Conservation (phyloP, 2,113 vertebrate genomes). For the Phaethornis superciliosus region DNA sequence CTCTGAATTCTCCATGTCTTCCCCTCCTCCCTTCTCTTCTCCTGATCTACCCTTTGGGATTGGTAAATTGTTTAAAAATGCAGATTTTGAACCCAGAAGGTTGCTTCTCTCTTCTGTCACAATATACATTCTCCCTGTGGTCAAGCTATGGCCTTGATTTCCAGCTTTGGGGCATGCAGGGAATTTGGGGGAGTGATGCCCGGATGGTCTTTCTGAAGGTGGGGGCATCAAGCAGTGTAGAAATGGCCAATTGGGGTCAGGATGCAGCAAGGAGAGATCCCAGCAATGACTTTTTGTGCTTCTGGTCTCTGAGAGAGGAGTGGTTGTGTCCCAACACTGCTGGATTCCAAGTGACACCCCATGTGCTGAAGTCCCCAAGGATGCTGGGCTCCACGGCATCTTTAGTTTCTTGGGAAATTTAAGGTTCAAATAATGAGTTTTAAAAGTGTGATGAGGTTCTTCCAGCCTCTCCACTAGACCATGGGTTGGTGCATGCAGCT, state of each 20-base stretch:
- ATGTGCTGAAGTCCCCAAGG: too few relatives aligned
- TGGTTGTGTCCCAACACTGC: fast-evolving
- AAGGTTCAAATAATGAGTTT: background rate
- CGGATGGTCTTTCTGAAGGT: background rate
- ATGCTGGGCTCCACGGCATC: background rate
- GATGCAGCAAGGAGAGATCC: background rate
- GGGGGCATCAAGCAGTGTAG: background rate
- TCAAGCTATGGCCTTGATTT: background rate
- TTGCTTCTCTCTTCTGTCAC: background rate
- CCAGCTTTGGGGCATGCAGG: background rate
- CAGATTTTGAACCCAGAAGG: background rate
- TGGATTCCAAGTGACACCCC: background rate
- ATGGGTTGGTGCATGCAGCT: background rate
- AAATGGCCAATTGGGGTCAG: fast-evolving
- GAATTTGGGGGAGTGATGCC: fast-evolving
- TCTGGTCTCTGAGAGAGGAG: background rate
- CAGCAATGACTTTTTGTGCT: background rate
- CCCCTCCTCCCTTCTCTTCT: background rate
- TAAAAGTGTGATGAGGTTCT: background rate
- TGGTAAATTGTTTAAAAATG: background rate
- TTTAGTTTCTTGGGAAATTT: background rate
- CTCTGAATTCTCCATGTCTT: background rate
- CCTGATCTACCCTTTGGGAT: conserved; percentile 8
- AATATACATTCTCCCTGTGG: background rate
- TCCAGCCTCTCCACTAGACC: background rate